Conservation (phyloP, 2,113 vertebrate species). For the Macrotis lagotis region DNA sequence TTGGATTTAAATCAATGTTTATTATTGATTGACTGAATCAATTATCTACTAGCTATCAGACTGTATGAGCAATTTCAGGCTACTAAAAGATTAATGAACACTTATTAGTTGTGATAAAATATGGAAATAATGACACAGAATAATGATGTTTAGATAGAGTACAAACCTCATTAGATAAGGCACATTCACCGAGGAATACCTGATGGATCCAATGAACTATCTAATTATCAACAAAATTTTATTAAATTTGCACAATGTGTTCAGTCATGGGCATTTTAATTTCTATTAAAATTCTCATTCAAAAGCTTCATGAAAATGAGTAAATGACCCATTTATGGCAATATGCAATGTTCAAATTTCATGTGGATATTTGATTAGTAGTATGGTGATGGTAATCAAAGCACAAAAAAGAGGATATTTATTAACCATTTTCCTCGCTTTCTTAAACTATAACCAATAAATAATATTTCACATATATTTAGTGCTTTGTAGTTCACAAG, state of each 20-base stretch:
- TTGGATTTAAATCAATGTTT: no score
- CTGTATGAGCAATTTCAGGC: background rate
- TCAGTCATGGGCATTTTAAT: background rate
- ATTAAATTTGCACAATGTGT: background rate
- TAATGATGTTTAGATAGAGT: background rate
- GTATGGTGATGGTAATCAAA: background rate
- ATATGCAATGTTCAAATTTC: background rate
- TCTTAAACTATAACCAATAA: background rate
- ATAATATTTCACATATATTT: background rate
- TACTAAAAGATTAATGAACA: background rate
- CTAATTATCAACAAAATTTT: background rate
- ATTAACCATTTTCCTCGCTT: background rate
- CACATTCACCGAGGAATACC: background rate
- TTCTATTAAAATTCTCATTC: background rate
- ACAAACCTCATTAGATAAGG: background rate
- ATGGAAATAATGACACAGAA: background rate
- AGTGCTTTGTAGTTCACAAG: background rate
- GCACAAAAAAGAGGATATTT: background rate
- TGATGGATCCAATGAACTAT: background rate
- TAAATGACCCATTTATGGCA: background rate
- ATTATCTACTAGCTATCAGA: no score
- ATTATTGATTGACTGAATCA: no score
- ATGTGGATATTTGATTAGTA: background rate
- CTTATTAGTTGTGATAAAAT: background rate
- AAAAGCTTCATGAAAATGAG: background rate